Evolutionary conservation across 2,113 vertebrate genomes (phyloP).

Genomic region (Cochlearius cochlearius): DNA sequence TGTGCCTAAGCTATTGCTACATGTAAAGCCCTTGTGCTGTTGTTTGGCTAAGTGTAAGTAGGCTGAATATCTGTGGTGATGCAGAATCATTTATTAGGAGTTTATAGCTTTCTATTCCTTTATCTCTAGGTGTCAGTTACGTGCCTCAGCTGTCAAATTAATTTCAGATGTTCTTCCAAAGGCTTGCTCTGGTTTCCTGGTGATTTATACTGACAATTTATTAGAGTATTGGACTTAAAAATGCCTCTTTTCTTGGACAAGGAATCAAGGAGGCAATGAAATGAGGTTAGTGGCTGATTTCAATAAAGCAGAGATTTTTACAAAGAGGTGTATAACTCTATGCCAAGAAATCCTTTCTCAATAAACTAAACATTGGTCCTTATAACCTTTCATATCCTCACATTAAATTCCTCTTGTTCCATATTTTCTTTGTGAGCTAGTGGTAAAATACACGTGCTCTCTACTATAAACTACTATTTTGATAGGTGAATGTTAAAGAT

Average conservation of each 20-base stretch:
- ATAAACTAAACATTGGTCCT: not conserved
- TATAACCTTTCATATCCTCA: not conserved
- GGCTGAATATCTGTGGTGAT: not conserved
- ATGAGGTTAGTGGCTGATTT: not conserved
- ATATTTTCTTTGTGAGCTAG: not conserved
- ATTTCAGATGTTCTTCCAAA: slow-evolving; percentile 22
- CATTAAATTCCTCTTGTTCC: not conserved
- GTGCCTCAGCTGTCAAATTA: not conserved
- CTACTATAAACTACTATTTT: not conserved
- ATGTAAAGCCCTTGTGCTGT: not conserved
- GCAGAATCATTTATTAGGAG: not conserved
- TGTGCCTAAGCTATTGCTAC: not conserved
- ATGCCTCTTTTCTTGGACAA: not conserved
- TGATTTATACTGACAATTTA: slow-evolving; percentile 35
- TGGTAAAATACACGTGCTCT: not conserved
- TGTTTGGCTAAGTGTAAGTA: not conserved
- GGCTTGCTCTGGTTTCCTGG: not conserved
- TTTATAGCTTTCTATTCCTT: not conserved
- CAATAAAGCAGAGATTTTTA: not conserved
- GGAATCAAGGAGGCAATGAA: slow-evolving; percentile 1
- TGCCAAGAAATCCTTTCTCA: not conserved
- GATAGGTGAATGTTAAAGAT: not conserved
- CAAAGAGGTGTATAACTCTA: not conserved
- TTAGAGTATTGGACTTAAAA: not conserved
- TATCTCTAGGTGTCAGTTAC: not conserved